Conservation (phyloP, 2,113 vertebrate species). For the Myotis lucifugus region DNA sequence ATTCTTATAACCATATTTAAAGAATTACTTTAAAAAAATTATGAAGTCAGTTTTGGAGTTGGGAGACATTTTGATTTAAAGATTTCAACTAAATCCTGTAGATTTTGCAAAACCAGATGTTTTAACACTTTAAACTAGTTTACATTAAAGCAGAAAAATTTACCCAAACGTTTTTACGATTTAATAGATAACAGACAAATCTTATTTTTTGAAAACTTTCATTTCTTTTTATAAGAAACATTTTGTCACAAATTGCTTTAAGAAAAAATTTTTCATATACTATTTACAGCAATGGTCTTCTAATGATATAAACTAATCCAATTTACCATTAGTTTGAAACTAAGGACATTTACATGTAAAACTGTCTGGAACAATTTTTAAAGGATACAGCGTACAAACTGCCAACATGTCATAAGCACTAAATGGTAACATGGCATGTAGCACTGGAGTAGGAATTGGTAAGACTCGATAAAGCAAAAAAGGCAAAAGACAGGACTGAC, state of each 20-base stretch:
- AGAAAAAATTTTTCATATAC: background rate
- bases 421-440: background rate
- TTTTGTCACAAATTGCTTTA: slow-evolving; percentile 4
- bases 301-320: background rate
- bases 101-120: slow-evolving; percentile 54
- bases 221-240: background rate
- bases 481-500: background rate
- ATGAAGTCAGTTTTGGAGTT: background rate
- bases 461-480: background rate
- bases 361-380: slow-evolving; percentile 24
- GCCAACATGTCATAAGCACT: background rate
- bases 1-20: slow-evolving; percentile 44
- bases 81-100: slow-evolving; percentile 7
- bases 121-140: slow-evolving; percentile 1
- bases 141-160: slow-evolving; percentile 38
- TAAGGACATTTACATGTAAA: slow-evolving; percentile 22
- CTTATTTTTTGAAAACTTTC: slow-evolving; percentile 55
- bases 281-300: background rate
- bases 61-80: slow-evolving; percentile 4
- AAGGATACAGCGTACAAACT: background rate
- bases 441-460: background rate
- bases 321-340: slow-evolving; percentile 29
- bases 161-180: slow-evolving; percentile 15
- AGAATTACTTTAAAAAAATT: background rate
- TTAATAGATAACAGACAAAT: slow-evolving; percentile 15